Percentiles rank a stretch among this genome's conserved stretches.
Conservation (phyloP, 2,797 vertebrate genomes). For the Hoplostethus mediterraneus region DNA sequence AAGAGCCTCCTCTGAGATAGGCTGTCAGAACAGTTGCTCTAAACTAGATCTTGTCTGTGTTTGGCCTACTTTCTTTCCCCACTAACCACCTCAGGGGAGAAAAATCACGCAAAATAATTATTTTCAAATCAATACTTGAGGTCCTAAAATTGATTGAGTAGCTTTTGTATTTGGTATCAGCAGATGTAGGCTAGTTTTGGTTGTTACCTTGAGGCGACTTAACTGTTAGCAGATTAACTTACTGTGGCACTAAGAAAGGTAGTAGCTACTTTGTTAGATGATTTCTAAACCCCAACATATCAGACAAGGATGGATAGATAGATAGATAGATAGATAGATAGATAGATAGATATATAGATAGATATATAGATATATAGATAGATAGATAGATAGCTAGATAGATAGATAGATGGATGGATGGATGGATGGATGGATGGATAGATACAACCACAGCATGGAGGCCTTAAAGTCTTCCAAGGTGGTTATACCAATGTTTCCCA, state of each 20-base stretch:
- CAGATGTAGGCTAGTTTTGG: slow-evolving; percentile 12
- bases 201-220: neutral
- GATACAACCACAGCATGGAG: neutral
- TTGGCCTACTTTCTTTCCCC: slow-evolving; percentile 30
- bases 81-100: slow-evolving; percentile 30
- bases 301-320: neutral
- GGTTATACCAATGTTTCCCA: neutral
- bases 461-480: neutral
- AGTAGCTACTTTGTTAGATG: slow-evolving; percentile 3
- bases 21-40: slow-evolving; percentile 47
- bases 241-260: neutral
- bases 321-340: neutral
- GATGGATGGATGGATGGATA: neutral
- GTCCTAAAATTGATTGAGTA: slow-evolving; percentile 45
- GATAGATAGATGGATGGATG: too few relatives aligned
- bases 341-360: too few relatives aligned
- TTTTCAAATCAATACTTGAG: slow-evolving; percentile 12
- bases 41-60: slow-evolving; percentile 35
- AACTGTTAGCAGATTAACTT: neutral
- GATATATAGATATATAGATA: neutral
- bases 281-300: neutral
- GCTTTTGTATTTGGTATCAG: slow-evolving; percentile 28
- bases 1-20: slow-evolving; percentile 47
- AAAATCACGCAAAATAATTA: slow-evolving; percentile 18
- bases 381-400: neutral